Percentiles rank a stretch among this genome's conserved stretches.
Conservation (phyloP, 2,797 vertebrate species). For the Myripristis jacobus region DNA sequence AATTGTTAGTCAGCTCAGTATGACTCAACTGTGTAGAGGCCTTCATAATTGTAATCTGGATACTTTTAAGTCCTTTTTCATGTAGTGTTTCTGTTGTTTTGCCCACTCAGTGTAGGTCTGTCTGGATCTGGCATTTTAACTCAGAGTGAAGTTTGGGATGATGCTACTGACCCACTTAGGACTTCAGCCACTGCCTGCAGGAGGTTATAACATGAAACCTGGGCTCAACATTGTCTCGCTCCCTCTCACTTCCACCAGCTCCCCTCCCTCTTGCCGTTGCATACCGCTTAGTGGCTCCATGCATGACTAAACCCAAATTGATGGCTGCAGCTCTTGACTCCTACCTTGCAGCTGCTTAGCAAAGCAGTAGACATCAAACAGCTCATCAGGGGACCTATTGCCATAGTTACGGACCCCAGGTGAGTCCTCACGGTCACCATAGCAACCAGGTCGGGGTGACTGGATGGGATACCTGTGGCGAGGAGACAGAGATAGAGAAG, state of each 20-base stretch:
- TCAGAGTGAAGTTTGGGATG: conserved; percentile 33
- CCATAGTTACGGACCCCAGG: conserved; percentile 96
- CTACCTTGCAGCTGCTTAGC: conserved; percentile 88
- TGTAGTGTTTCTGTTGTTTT: conserved; percentile 2
- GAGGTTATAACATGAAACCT: conserved; percentile 8
- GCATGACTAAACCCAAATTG: conserved; percentile 55
- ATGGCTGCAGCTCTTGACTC: conserved; percentile 28
- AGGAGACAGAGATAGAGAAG: conserved; percentile 27
- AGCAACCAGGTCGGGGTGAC: conserved; percentile 95
- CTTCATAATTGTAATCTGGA: too few relatives aligned
- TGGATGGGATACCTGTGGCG: conserved; percentile 92
- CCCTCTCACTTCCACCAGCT: conserved; percentile 2
- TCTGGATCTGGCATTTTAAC: background rate
- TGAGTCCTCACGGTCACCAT: conserved; percentile 93
- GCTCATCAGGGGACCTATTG: conserved; percentile 84
- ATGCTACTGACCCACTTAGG: conserved; percentile 37
- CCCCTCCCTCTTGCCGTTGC: background rate
- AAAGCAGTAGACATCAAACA: conserved; percentile 96
- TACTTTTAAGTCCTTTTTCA: too few relatives aligned
- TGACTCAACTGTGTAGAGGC: too few relatives aligned
- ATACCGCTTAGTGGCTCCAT: conserved; percentile 27
- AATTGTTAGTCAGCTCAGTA: too few relatives aligned
- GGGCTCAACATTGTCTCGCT: conserved; percentile 1
- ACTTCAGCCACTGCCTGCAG: conserved; percentile 12
- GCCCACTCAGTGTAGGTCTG: background rate